Percentiles rank a stretch among this genome's conserved stretches.
phyloP scores from a whole-genome alignment of 2,888 invertebrate genomes.

The Sarcophaga subvicina region DNA sequence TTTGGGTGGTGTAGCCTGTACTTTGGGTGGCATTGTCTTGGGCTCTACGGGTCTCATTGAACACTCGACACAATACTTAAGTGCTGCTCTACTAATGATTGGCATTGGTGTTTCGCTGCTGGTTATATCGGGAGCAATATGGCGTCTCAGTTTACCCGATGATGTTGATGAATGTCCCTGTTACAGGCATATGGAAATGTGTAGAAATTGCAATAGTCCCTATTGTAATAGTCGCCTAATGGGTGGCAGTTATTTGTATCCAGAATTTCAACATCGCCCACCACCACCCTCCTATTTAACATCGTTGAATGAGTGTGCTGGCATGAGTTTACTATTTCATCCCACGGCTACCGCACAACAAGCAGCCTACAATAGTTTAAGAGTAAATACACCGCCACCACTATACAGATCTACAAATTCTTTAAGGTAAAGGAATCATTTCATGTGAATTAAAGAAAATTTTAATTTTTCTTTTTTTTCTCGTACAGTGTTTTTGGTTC shows the following conservation, averaged over 20 bases:
- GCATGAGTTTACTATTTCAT: conserved; percentile 92
- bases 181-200: conserved; percentile 83
- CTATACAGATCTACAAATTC: conserved; percentile 94
- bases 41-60: conserved; percentile 81
- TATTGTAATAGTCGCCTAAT: conserved; percentile 90
- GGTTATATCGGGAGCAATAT: conserved; percentile 96
- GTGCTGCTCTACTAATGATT: conserved; percentile 80
- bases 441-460: not conserved
- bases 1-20: conserved; percentile 80
- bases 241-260: conserved; percentile 90
- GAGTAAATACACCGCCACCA: conserved; percentile 90
- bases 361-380: conserved; percentile 78
- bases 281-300: conserved; percentile 98
- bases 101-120: conserved; percentile 94
- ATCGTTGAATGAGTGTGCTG: conserved; percentile 96
- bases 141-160: conserved; percentile 93
- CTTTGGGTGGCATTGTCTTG: conserved; percentile 80
- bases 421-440: conserved; percentile 83
- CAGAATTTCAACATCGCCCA: conserved; percentile 97
- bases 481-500: conserved; percentile 69
- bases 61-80: conserved; percentile 80
- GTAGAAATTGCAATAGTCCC: conserved; percentile 84
- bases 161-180: conserved; percentile 88
- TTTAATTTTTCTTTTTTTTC: not conserved
- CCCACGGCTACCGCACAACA: conserved; percentile 79